Base-by-base conservation (phyloP, 1,140 invertebrate genomes). In the Lanistes nyassanus region DNA sequence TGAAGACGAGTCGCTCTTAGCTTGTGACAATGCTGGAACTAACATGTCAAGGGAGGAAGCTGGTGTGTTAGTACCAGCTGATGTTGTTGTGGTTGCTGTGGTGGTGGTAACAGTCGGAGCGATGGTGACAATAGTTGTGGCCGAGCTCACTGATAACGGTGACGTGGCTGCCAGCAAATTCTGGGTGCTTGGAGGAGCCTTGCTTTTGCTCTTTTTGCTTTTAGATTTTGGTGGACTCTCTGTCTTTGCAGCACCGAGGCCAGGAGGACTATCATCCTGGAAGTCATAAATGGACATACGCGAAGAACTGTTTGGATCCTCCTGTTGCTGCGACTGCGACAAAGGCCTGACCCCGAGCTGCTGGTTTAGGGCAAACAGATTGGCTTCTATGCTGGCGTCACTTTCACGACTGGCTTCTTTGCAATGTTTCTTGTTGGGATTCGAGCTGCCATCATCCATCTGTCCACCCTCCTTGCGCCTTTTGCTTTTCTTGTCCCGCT, bases 201-300 rank as follows among this genome's bases (percentile, higher is more conserved):
- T 72, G n/a, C 23, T 72, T 23, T 72, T 72, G 70, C n/a, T 72
- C 55, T 72, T 72, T 26, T 29, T 37, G 37, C 56, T 72, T n/a
- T 56, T 58, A 0, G 70, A 26, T 42, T 72, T 72, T 9, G 56
- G 56, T 1, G 70, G 56, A 11, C 55, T 72, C 9, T 58, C 53
- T 23, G 36, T 34, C 56, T 72, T 67, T 7, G 74, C 31, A 11
- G 55, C 9, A 29, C 68, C 42, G 6, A 66, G 39, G n/a, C 56
- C 75, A 5, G 76, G 76, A 19, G 76, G 77, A 53, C 73, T 71
- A 58, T 85, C 84, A 26, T 81, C 80, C 26, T 83, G 77, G 81
- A 86, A 84, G 69, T 86, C 84, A 75, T 83, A 84, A 60, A 84
- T 82, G 66, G 83, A 85, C 72, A 81, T 74, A 4, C 68, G 67